Percentiles rank a stretch among this genome's conserved stretches.
phyloP scores from a whole-genome alignment of 2,113 vertebrate species.

The Sorex araneus region DNA sequence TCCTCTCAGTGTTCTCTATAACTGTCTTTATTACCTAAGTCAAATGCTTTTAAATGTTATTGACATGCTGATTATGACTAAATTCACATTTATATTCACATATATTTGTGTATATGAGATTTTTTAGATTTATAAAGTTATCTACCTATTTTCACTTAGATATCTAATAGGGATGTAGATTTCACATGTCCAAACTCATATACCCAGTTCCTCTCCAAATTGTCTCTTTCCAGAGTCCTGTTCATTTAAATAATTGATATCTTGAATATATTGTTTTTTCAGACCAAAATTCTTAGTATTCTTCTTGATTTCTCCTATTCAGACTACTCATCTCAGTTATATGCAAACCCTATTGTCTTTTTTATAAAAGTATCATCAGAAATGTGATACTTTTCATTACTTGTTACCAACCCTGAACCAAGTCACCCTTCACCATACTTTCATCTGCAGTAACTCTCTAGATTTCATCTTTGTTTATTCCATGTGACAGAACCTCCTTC shows the following conservation, averaged over 20 bases:
- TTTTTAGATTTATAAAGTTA: background rate
- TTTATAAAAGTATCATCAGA: background rate
- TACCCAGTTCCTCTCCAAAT: background rate
- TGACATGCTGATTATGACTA: background rate
- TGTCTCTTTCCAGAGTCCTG: background rate
- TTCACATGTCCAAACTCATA: background rate
- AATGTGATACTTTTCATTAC: background rate
- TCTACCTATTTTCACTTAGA: background rate
- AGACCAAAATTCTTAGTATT: background rate
- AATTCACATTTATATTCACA: background rate
- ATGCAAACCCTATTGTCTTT: background rate
- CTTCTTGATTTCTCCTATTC: background rate
- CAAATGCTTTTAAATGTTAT: background rate
- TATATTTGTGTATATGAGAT: background rate
- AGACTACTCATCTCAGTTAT: background rate
- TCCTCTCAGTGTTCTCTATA: background rate
- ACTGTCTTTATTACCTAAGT: background rate
- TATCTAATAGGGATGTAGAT: background rate
- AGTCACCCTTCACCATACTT: background rate
- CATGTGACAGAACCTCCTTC: background rate
- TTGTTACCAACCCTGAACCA: background rate
- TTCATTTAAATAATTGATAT: background rate
- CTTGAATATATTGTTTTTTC: background rate
- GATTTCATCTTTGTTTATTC: background rate
- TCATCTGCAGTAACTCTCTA: background rate